Evolutionary conservation across 2,797 vertebrate species (phyloP).

Genomic region (Enteromius fasciolatus): DNA sequence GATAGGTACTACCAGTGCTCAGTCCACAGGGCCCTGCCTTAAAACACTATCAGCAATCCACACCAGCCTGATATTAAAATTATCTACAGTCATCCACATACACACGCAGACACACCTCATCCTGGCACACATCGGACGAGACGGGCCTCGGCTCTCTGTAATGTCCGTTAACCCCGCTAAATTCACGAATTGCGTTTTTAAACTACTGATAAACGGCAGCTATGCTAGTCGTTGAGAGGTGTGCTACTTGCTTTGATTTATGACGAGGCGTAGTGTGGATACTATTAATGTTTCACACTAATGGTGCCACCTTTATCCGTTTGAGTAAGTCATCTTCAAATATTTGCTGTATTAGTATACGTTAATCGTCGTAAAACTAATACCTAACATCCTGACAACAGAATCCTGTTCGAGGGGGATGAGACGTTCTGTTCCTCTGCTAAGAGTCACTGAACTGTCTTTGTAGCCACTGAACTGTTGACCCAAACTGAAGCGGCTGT

Average conservation of each 20-base stretch:
- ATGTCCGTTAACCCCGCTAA: constrained; percentile 12
- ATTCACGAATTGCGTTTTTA: constrained; percentile 12
- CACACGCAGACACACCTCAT: constrained; percentile 48
- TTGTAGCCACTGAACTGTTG: constrained; percentile 32
- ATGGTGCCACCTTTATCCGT: constrained; percentile 29
- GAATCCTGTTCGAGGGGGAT: background rate
- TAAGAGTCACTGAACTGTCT: constrained; percentile 20
- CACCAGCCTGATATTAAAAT: constrained; percentile 81
- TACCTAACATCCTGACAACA: constrained; percentile 31
- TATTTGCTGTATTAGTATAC: constrained; percentile 24
- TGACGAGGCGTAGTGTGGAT: background rate
- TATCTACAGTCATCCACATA: constrained; percentile 76
- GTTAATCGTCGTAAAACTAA: background rate
- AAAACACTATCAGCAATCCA: constrained; percentile 80
- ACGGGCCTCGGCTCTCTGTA: constrained; percentile 24
- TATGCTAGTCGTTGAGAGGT: background rate
- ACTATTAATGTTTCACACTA: constrained; percentile 29
- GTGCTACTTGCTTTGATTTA: constrained; percentile 34
- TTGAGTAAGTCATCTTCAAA: constrained; percentile 9
- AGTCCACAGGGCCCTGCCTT: constrained; percentile 80
- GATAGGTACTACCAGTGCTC: constrained; percentile 80
- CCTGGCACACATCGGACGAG: constrained; percentile 49
- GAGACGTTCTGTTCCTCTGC: background rate
- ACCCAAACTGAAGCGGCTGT: constrained; percentile 49
- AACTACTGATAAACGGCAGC: background rate